Base-by-base conservation (phyloP, 1,140 invertebrate genomes). In the Drosophila repleta region DNA sequence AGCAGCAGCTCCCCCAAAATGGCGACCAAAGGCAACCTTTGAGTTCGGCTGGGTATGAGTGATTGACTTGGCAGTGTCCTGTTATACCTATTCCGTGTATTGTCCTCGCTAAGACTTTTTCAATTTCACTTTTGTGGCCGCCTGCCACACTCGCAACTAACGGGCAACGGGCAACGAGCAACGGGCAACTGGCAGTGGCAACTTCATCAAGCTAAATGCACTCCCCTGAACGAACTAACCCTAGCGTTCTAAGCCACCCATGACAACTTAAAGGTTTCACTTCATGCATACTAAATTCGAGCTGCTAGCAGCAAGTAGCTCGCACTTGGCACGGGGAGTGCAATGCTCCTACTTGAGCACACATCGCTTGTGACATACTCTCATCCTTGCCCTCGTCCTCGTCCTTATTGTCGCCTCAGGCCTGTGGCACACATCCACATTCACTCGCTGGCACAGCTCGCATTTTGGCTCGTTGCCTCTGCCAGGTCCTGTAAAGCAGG, bases 311-410 rank as follows among this genome's bases (percentile, higher is more conserved):
- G 35, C 24, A 65, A 32, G 55, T 43, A 56, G 21, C 46, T 35
- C 35, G 21, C 64, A 41, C 17, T 46, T 32, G 32, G 45, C 3
- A 52, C 70, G 56, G 73, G 48, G 65, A 88, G 83, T 88, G 83
- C 83, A 88, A 71, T 88, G 83, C 84, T 89, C 83, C 84, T 83
- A 82, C 79, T 82, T 82, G 66, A 88, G 63, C 71, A 64, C 48
- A 73, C 64, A 24, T 18, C 60, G 51, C 65, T 88, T 72, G 76
- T 88, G 83, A 88, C 83, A 88, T 73, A 88, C 79, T 89, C 84
- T 29, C 26, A 7, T 29, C 26, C 4, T 6, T 7, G 4, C 8
- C 4, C 48, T 55, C 32, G 32, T 20, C 43, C 41, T 43, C 51
- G 35, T 61, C 48, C 74, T 61, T 26, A 41, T 46, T 43, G 39